Evolutionary conservation across 1,140 invertebrate genomes (phyloP).

Genomic region (Steinernema khuongi): DNA sequence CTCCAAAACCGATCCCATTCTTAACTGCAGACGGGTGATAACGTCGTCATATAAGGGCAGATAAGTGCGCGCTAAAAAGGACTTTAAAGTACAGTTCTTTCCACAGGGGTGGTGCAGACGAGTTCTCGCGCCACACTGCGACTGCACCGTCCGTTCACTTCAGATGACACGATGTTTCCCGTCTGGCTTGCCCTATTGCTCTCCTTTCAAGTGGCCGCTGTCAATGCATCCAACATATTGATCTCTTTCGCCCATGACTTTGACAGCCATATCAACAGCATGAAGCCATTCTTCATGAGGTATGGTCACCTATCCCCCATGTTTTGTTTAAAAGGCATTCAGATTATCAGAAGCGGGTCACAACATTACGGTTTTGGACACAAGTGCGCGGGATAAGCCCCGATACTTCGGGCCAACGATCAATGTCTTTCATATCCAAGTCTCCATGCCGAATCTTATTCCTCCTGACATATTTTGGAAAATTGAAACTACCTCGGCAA

Average conservation of each 20-base stretch:
- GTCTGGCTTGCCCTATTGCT: too few species aligned
- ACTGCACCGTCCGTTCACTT: too few species aligned
- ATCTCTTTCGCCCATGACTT: conserved; percentile 1
- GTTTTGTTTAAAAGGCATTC: background rate
- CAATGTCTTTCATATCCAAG: background rate
- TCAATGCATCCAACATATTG: too few species aligned
- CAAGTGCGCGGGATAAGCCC: background rate
- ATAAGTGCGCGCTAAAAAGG: too few species aligned
- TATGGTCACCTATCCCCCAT: background rate
- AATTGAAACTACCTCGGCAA: background rate
- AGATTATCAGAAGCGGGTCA: background rate
- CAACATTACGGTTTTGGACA: background rate
- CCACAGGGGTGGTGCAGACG: too few species aligned
- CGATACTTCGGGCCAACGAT: background rate
- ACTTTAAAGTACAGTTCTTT: too few species aligned
- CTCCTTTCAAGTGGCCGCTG: too few species aligned
- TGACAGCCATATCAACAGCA: background rate
- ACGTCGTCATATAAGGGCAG: too few species aligned
- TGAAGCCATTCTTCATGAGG: background rate
- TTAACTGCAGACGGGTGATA: too few species aligned
- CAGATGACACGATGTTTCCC: too few species aligned
- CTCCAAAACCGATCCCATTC: too few species aligned
- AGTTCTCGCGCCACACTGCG: too few species aligned
- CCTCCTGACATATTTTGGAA: background rate
- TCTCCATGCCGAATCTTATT: background rate